These are phyloP conservation scores for Eutolmus rufibarbis DNA, from an alignment of 2,888 invertebrate species.

Conservation along the genomic window DNA sequence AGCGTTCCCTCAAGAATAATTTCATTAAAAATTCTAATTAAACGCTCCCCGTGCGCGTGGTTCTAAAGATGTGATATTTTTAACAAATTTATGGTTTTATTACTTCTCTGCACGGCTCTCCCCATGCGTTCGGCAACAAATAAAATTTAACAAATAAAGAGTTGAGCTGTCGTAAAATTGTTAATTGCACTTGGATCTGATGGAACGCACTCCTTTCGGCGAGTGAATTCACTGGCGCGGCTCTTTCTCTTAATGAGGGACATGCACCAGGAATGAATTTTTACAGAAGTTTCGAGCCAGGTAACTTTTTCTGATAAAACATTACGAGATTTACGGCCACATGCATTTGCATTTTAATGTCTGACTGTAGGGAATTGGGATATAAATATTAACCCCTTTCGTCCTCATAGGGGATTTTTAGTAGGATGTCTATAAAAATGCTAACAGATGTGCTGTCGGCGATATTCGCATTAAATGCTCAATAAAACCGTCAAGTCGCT, in stretches of 20 bases:
- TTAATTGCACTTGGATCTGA: neutral
- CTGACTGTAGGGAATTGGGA: neutral
- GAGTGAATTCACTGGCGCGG: neutral
- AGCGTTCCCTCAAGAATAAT: neutral
- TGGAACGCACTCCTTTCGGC: neutral
- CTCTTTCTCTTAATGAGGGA: neutral
- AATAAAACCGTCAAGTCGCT: neutral
- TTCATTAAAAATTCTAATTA: neutral
- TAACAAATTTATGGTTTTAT: neutral
- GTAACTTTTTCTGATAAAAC: neutral
- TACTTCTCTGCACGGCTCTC: neutral
- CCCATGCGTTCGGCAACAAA: neutral
- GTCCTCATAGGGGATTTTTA: neutral
- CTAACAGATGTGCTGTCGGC: neutral
- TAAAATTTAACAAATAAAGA: neutral
- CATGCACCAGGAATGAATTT: neutral
- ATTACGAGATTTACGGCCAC: neutral
- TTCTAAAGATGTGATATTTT: neutral
- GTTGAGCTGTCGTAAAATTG: neutral
- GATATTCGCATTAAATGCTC: neutral
- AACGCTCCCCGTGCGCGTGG: neutral
- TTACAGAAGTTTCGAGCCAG: neutral
- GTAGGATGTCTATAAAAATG: neutral
- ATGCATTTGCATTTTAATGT: neutral
- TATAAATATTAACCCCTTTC: neutral